A percentile compares a stretch with the other conserved stretches of the same genome.
Evolutionary conservation across 1,140 invertebrate species (phyloP).

Genomic region (Papilio aristodemus): DNA sequence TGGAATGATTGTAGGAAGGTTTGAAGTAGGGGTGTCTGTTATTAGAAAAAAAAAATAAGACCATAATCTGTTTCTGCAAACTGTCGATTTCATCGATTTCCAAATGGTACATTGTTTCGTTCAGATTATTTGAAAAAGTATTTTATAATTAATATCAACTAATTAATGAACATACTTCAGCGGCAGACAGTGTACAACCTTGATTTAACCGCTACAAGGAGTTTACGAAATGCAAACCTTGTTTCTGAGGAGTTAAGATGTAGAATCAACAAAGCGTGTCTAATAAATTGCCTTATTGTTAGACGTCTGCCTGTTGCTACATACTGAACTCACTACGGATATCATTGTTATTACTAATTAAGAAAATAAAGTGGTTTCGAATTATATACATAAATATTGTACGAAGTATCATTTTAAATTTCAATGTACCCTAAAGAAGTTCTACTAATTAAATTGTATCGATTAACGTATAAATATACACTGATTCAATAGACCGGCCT

Average conservation of each 20-base stretch:
- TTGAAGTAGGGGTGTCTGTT: too few species aligned
- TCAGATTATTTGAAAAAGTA: neutral
- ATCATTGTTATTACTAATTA: neutral
- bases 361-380: neutral
- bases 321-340: neutral
- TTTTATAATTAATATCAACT: slow-evolving; percentile 9
- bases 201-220: slow-evolving; percentile 7
- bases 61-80: neutral
- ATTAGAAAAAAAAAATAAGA: neutral
- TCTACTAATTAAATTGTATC: neutral
- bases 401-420: neutral
- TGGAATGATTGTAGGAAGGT: too few species aligned
- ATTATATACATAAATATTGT: neutral
- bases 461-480: neutral
- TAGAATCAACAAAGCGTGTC: slow-evolving; percentile 31
- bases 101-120: neutral
- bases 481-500: neutral
- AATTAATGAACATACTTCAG: slow-evolving; percentile 6
- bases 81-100: neutral
- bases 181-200: slow-evolving; percentile 13
- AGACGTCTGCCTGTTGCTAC: slow-evolving; percentile 3
- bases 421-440: neutral
- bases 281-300: slow-evolving; percentile 29
- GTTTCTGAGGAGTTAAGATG: slow-evolving; percentile 20
- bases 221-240: slow-evolving; percentile 23